Conservation (phyloP, 1,140 invertebrate species). For the Amyelois transitella region DNA sequence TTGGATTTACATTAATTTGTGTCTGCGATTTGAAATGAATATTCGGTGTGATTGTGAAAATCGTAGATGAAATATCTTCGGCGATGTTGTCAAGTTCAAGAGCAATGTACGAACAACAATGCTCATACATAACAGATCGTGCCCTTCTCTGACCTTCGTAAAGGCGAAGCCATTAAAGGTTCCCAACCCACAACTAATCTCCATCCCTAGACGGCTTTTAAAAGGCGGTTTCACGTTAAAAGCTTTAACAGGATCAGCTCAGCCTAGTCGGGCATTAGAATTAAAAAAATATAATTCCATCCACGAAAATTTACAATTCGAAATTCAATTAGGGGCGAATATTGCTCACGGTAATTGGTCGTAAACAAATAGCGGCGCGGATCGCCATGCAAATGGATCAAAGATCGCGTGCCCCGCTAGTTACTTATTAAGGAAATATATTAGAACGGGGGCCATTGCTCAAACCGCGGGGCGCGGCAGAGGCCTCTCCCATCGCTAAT, state of each 20-base stretch:
- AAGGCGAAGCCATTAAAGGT: no score
- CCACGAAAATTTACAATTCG: slow-evolving; percentile 39
- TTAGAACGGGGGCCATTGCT: slow-evolving; percentile 54
- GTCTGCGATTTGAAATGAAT: no score
- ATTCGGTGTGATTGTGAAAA: no score
- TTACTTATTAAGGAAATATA: slow-evolving; percentile 68
- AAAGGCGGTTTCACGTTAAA: slow-evolving; percentile 22
- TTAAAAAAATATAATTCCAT: slow-evolving; percentile 37
- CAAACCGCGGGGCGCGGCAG: slow-evolving; percentile 41
- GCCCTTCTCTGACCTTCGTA: background rate
- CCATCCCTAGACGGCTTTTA: background rate
- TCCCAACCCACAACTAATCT: slow-evolving; percentile 4
- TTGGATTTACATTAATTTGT: no score
- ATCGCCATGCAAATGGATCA: slow-evolving; percentile 60
- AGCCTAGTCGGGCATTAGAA: slow-evolving; percentile 22
- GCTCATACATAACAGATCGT: background rate
- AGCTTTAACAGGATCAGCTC: slow-evolving; percentile 32
- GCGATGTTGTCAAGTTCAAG: background rate
- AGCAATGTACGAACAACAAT: background rate
- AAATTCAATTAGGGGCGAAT: slow-evolving; percentile 49
- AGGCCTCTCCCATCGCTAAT: slow-evolving; percentile 66
- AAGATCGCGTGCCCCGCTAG: slow-evolving; percentile 65
- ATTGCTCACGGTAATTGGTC: slow-evolving; percentile 39
- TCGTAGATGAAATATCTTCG: background rate
- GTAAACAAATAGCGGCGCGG: slow-evolving; percentile 49